Evolutionary conservation across 1,140 invertebrate genomes (phyloP), one percentile per base, ranked within the genome.

Genomic region (Drosophila littoralis): DNA sequence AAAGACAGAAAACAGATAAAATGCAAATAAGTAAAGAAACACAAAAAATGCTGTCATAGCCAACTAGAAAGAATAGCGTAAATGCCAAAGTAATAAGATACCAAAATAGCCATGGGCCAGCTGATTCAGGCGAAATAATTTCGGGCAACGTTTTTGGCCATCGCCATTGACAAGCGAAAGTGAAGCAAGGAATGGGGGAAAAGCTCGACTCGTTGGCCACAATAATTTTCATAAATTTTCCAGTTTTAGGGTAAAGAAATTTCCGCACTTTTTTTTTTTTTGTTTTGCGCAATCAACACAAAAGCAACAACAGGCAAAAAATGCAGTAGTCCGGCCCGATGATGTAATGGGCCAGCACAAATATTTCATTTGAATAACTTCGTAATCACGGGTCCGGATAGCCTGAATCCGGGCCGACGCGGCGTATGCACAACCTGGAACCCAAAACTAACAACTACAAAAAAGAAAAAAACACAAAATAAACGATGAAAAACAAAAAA

Each of bases 151-250:
- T 60, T 59, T 68, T 45, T 12, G 43, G 36, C 65, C 59, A 67
- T 70, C 50, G 32, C 15, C 46, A 65, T 57, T 52, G 72, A 61
- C 72, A 73, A 60, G 66, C 73, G 70, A 89, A 80, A 77, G 77
- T 80, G 66, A 69, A 59, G 65, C 22, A 77, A 81, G 58, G 36
- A 43, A 45, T 12, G 33, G 43, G 50, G 4, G 22, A 42, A n/a
- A 43, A 40, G 46, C n/a, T 51, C 22, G 33, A 57, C 36, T 32
- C 10, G 66, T 36, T 48, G 55, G 57, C 67, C 75, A 68, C 55
- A 79, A 81, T 86, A 83, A 88, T 88, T 88, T 89, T 89, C 80
- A 89, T 89, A 89, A 88, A 89, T 89, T 89, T 83, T 83, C 46
- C 68, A 73, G 50, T 67, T 71, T 80, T 61, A 59, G 63, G 67